Evolutionary conservation across 2,797 vertebrate genomes (phyloP), one percentile per base, ranked within the genome.

Genomic region (Phaenicophaeus curvirostris): DNA sequence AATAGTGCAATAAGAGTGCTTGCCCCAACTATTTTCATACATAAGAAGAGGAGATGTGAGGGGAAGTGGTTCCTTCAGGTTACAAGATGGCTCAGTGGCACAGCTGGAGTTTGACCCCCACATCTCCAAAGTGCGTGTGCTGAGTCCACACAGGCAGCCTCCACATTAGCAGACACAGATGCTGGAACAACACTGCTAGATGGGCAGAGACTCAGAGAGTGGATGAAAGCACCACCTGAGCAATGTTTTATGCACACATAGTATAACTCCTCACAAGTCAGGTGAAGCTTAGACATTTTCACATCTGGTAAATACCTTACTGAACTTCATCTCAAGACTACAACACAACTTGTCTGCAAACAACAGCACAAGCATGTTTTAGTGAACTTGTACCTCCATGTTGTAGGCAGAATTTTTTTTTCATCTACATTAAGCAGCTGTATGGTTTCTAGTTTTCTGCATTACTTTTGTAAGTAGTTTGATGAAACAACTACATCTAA

Each of bases 81-180:
- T 27, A 13, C 39, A 11, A 44, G n/a, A 25, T 2, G 35, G 13
- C 41, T 50, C 54, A 15, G 41, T 44, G 55, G 37, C 35, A 51
- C 14, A 57, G 42, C 23, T 23, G 16, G 28, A 55, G 17, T 44
- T 37, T 16, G 18, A 75, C n/a, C 28, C 28, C 15, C 48, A 25
- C 0, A 0, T 11, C 61, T 73, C 21, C 61, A 24, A 46, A 25
- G 54, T 16, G 23, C 13, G 61, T 9, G 13, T n/a, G 15, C 33
- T 25, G 18, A 46, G 35, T 8, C 39, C 30, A 1, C 28, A 37
- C 7, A 3, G 0, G 2, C 27, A 15, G 35, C 28, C n/a, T 28
- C 48, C n/a, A 18, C 9, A 1, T 18, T 14, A 24, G 12, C 19
- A 37, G 31, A 6, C 33, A 16, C 23, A 21, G n/a, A 58, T 10